Conservation (phyloP, 2,888 invertebrate species). For the Meiosimyza decipiens region DNA sequence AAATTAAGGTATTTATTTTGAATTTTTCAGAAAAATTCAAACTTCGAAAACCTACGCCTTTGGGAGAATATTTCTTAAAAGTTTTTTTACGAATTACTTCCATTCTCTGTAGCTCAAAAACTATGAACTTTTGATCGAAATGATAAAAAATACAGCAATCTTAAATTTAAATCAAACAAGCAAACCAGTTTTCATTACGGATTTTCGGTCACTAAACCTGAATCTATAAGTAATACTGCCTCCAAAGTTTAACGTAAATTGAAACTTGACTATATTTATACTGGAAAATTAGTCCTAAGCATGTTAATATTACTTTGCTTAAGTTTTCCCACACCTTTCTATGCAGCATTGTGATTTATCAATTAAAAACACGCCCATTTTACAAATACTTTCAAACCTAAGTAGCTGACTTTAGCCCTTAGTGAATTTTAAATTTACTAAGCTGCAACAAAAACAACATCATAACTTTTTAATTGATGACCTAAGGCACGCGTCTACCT, state of each 20-base stretch:
- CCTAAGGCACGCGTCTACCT: constrained; percentile 27
- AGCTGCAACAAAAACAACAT: constrained; percentile 38
- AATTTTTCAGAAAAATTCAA: no score
- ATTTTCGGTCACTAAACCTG: no score
- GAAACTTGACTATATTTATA: constrained; percentile 40
- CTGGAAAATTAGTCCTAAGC: neutral
- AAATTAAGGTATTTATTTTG: no score
- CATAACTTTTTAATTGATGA: constrained; percentile 47
- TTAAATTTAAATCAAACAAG: no score
- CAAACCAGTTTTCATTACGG: no score
- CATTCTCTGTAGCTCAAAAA: no score
- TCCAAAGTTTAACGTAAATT: constrained; percentile 45
- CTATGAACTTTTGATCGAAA: no score
- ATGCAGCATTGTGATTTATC: constrained; percentile 22
- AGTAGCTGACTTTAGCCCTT: constrained; percentile 14
- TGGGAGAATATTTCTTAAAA: no score
- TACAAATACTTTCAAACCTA: constrained; percentile 4
- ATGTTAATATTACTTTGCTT: constrained; percentile 8
- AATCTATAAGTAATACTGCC: neutral
- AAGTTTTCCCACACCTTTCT: constrained; percentile 19
- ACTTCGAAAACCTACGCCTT: no score
- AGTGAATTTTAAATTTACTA: constrained; percentile 48
- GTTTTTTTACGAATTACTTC: no score
- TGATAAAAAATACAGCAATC: no score
- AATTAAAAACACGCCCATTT: constrained; percentile 41